Conservation (phyloP, 2,113 vertebrate genomes). For the Ranitomeya variabilis region DNA sequence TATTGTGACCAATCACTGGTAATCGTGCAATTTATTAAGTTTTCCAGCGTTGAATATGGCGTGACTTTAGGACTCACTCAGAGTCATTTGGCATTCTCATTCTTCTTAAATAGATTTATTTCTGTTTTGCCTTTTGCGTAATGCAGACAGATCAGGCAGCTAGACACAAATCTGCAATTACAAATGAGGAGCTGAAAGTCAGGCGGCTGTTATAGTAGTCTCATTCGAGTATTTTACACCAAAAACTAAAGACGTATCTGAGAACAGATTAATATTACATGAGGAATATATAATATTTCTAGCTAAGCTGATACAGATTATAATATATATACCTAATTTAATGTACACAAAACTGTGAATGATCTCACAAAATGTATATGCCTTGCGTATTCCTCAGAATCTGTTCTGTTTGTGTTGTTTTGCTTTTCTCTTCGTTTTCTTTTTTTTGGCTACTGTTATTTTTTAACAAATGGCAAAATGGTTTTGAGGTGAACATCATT, state of each 20-base stretch:
- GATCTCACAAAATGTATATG: slow-evolving; percentile 60
- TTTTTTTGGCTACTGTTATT: slow-evolving; percentile 60
- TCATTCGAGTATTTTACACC: slow-evolving; percentile 48
- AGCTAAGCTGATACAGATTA: neutral
- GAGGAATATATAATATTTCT: slow-evolving; percentile 50
- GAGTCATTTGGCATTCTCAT: neutral
- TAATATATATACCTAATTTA: neutral
- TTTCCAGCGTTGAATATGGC: neutral
- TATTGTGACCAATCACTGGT: neutral
- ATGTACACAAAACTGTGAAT: slow-evolving; percentile 15
- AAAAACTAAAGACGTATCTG: slow-evolving; percentile 19
- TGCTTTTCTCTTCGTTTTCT: slow-evolving; percentile 69
- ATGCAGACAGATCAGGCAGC: slow-evolving; percentile 72
- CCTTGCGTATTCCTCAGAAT: slow-evolving; percentile 77
- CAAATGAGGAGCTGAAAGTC: slow-evolving; percentile 91
- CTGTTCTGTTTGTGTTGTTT: slow-evolving; percentile 72
- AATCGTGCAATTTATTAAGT: neutral
- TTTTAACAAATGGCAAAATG: slow-evolving; percentile 13
- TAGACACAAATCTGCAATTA: slow-evolving; percentile 60
- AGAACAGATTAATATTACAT: slow-evolving; percentile 34
- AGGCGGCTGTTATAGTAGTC: slow-evolving; percentile 76
- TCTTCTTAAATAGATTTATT: slow-evolving; percentile 47
- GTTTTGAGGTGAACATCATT: slow-evolving; percentile 23
- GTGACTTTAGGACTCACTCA: neutral
- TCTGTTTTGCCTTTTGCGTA: slow-evolving; percentile 63